phyloP scores from a whole-genome alignment of 2,113 vertebrate species.

The Mohoua ochrocephala region DNA sequence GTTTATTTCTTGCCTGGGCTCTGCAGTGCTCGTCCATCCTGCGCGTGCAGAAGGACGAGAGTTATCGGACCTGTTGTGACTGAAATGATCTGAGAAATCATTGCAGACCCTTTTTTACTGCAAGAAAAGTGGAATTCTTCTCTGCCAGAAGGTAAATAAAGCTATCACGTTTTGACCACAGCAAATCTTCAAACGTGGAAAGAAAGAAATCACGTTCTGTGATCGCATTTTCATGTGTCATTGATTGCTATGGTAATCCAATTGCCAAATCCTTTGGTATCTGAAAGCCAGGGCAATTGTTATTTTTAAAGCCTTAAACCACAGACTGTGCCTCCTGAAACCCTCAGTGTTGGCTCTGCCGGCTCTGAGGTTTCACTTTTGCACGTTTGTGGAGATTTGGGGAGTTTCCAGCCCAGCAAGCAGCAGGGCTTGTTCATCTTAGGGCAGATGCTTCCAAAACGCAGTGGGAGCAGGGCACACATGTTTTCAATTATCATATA shows the following conservation, averaged over 20 bases:
- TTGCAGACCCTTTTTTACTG: not conserved
- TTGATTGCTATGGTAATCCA: not conserved
- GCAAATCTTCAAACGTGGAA: not conserved
- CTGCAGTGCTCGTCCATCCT: not conserved
- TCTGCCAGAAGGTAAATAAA: not conserved
- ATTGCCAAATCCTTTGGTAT: not conserved
- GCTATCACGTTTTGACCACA: not conserved
- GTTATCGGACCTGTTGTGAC: accelerated
- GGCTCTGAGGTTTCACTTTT: not conserved
- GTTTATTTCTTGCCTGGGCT: not conserved
- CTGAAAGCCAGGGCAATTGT: not conserved
- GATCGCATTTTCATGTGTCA: not conserved
- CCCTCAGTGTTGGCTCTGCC: accelerated
- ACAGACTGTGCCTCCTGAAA: not conserved
- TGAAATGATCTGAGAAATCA: not conserved
- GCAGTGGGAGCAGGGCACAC: not conserved
- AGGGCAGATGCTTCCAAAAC: conserved; percentile 19
- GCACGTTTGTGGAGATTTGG: not conserved
- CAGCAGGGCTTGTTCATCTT: not conserved
- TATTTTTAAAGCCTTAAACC: not conserved
- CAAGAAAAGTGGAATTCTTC: not conserved
- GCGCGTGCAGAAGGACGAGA: not conserved
- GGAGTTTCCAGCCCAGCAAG: not conserved
- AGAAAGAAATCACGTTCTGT: not conserved
- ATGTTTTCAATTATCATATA: conserved; percentile 29